A percentile compares a stretch with the other conserved stretches of the same genome.
Evolutionary conservation across 2,888 invertebrate genomes (phyloP).

Genomic region (Dolichopus griseipennis): DNA sequence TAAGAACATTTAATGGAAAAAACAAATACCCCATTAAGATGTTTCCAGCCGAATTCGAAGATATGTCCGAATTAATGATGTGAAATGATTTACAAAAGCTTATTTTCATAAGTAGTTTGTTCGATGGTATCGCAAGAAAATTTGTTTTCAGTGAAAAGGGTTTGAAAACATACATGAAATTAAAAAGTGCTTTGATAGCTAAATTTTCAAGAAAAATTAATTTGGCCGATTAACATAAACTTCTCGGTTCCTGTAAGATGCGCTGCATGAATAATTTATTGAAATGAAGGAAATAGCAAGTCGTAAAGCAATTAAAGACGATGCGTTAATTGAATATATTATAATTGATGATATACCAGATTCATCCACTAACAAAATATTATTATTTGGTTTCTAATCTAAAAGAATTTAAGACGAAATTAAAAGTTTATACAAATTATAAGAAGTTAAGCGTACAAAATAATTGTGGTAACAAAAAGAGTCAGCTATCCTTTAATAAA

Average conservation of each 20-base stretch:
- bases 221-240: background rate
- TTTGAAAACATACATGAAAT: background rate
- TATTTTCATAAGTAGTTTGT: background rate
- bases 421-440: background rate
- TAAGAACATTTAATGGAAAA: too few species aligned
- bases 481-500: constrained; percentile 25
- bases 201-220: background rate
- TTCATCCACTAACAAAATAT: background rate
- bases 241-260: background rate
- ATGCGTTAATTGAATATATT: too few species aligned
- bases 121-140: background rate
- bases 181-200: background rate
- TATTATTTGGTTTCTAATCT: background rate
- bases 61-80: background rate
- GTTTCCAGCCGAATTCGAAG: background rate
- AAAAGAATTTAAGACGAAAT: background rate
- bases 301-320: too few species aligned
- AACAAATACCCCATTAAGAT: background rate
- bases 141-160: background rate
- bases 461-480: constrained; percentile 8
- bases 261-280: too few species aligned
- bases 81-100: constrained; percentile 5
- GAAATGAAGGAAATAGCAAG: too few species aligned
- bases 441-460: background rate
- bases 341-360: background rate